A percentile compares a stretch with the other conserved stretches of the same genome.
phyloP scores from a whole-genome alignment of 2,888 invertebrate species.

The Electrophaes corylata region DNA sequence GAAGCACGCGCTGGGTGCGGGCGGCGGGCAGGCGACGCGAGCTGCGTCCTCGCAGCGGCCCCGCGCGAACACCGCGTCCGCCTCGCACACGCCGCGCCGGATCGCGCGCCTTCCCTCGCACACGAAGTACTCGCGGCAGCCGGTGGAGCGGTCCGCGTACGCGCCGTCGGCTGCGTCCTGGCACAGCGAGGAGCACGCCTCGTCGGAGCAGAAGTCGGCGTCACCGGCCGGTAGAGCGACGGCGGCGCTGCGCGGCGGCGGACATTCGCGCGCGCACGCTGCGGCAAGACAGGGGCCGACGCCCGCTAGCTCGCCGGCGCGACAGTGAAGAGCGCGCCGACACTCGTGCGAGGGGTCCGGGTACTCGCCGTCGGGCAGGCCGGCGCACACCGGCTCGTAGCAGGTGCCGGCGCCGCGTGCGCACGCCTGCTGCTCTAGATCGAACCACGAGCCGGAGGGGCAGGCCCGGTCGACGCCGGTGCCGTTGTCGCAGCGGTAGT shows the following conservation, averaged over 20 bases:
- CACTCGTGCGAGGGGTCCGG: conserved; percentile 85
- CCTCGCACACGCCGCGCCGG: conserved; percentile 82
- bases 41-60: conserved; percentile 78
- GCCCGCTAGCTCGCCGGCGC: conserved; percentile 70
- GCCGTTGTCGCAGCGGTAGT: conserved; percentile 83
- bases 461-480: conserved; percentile 77
- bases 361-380: conserved; percentile 82
- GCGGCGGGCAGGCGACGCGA: conserved; percentile 72
- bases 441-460: conserved; percentile 82
- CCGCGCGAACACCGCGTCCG: conserved; percentile 78
- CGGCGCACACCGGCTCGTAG: conserved; percentile 85
- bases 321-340: conserved; percentile 77
- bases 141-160: conserved; percentile 80
- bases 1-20: conserved; percentile 74
- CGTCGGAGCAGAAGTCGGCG: conserved; percentile 78
- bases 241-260: conserved; percentile 69
- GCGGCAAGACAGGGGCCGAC: conserved; percentile 64
- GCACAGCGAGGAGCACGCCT: conserved; percentile 78
- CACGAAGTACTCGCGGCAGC: conserved; percentile 84
- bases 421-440: conserved; percentile 80
- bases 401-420: conserved; percentile 82
- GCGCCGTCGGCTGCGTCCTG: conserved; percentile 81
- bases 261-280: conserved; percentile 60
- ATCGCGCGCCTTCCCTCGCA: conserved; percentile 81
- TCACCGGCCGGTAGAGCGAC: conserved; percentile 79